A percentile compares a stretch with the other conserved stretches of the same genome.
phyloP scores from a whole-genome alignment of 2,113 vertebrate species.

The Polyodon spathula region DNA sequence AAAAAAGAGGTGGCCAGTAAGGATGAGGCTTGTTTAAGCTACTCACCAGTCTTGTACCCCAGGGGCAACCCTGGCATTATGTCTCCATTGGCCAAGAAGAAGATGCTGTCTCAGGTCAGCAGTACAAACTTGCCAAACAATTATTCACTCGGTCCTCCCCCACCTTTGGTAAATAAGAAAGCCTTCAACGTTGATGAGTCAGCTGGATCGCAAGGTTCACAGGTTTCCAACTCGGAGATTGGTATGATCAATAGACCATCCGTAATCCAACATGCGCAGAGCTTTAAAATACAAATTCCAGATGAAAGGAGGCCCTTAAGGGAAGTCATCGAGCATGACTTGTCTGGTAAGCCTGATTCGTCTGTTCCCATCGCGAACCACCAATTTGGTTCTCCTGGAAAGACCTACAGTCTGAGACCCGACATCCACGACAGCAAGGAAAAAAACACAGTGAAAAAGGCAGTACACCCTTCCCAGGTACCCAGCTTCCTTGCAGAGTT shows the following conservation, averaged over 20 bases:
- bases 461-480: conserved; percentile 55
- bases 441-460: conserved; percentile 61
- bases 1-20: conserved; percentile 63
- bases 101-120: conserved; percentile 82
- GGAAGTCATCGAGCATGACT: conserved; percentile 55
- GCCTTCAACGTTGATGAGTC: conserved; percentile 58
- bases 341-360: conserved; percentile 51
- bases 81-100: conserved; percentile 94
- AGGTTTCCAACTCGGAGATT: conserved; percentile 50
- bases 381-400: conserved; percentile 61
- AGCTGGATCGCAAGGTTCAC: conserved; percentile 42
- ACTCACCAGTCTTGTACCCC: conserved; percentile 68
- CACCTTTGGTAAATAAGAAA: conserved; percentile 70
- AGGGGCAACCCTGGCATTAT: conserved; percentile 84
- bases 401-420: conserved; percentile 60
- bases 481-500: conserved; percentile 72
- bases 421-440: conserved; percentile 65
- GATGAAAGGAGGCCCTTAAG: conserved; percentile 57
- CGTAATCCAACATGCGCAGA: conserved; percentile 87
- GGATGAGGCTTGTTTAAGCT: conserved; percentile 60
- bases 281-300: conserved; percentile 57
- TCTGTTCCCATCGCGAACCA: conserved; percentile 53
- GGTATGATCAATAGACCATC: conserved; percentile 71
- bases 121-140: conserved; percentile 63
- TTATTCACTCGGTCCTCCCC: conserved; percentile 68